Evolutionary conservation across 1,140 invertebrate species (phyloP).

Genomic region (Meloidogyne chitwoodi): DNA sequence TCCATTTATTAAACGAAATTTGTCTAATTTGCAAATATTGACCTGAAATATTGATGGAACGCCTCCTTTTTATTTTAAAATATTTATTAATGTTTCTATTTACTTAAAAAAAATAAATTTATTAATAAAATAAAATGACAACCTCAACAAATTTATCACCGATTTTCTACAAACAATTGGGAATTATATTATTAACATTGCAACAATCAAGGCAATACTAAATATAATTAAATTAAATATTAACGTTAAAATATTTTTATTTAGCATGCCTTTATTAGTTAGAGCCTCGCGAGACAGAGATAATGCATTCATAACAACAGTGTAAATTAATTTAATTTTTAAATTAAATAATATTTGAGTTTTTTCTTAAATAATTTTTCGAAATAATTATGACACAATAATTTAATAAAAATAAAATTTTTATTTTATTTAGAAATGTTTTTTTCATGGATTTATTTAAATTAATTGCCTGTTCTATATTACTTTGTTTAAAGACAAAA

Average conservation of each 20-base stretch:
- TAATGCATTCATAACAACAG: constrained; percentile 44
- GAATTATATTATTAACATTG: background rate
- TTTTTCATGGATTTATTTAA: constrained; percentile 47
- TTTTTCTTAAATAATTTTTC: background rate
- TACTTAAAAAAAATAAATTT: background rate
- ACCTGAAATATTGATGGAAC: background rate
- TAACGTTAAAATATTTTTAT: constrained; percentile 11
- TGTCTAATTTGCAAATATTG: background rate
- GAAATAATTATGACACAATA: too few species aligned
- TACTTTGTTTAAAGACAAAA: constrained; percentile 27
- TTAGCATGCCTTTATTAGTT: constrained; percentile 47
- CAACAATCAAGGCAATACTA: background rate
- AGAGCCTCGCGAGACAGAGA: constrained; percentile 35
- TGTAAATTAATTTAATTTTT: constrained; percentile 2
- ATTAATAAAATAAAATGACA: background rate
- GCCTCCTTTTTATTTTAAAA: background rate
- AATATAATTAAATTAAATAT: background rate
- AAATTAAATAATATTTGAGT: background rate
- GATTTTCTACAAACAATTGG: background rate
- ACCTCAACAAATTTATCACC: background rate
- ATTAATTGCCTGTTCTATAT: constrained; percentile 35
- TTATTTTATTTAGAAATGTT: constrained; percentile 28
- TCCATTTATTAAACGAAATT: background rate
- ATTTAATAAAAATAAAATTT: background rate
- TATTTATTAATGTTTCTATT: background rate